Base-by-base conservation (phyloP, 2,113 vertebrate genomes). In the cat (Felis catus) region DNA sequence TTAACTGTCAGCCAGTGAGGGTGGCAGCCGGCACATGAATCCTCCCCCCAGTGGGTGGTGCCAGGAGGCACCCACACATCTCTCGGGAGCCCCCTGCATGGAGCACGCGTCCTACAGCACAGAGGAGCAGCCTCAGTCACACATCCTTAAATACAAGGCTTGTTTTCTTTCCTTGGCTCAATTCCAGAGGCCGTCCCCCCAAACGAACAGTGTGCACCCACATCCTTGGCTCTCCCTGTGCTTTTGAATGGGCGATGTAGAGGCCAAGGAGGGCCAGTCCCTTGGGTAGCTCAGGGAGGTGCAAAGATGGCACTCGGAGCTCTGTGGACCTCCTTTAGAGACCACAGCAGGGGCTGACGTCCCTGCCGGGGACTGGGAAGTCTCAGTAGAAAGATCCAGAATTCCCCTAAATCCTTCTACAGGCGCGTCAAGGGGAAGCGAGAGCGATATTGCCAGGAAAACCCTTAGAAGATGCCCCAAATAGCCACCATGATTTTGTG, bases 391-490 rank as follows among this genome's bases (percentile, higher is more conserved):
- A 74, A 36, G 53, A 74, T 51, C 19, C 15, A 27, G 58, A 51
- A 94, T 39, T 71, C 55, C 79, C 91, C 1, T 5, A 71, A 76
- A 41, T 51, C 31, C 18, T 74, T 41, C n/a, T 80, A 39, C 15
- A 0, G 1, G 7, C 9, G 0, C 2, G 11, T 48, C 51, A 23
- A 11, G 36, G 74, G n/a, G 6, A 7, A 61, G 19, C 12, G 7
- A 29, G 5, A 7, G 25, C n/a, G 48, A 70, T 7, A 15, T 19
- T 23, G 51, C 33, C 5, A 45, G 33, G 65, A 80, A 48, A 82
- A 66, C 18, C 25, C 51, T 66, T 51, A 66, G 51, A 70, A 91
- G 68, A 58, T 13, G 13, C 31, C 76, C 51, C 45, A 41, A 65
- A 68, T 86, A 61, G 79, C 29, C 36, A 73, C 68, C 29, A 94